Evolutionary conservation across 2,888 invertebrate genomes (phyloP).

Genomic region (Myathropa florea): DNA sequence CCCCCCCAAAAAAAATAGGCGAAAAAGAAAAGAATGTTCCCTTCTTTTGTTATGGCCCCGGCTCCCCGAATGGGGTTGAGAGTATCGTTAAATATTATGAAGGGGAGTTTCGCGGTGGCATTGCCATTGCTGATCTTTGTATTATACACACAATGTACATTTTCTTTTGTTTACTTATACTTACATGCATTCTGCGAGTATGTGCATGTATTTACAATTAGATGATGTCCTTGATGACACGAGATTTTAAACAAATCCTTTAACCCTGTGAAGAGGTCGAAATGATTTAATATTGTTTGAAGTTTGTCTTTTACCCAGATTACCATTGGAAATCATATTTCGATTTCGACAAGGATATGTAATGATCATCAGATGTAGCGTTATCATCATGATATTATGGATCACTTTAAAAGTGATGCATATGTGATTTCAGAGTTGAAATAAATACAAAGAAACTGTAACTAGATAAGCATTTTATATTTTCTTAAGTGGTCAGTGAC

Average conservation of each 20-base stretch:
- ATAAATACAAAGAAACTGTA: too few relatives aligned
- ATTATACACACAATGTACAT: neutral
- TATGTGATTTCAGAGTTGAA: too few relatives aligned
- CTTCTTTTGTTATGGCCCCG: slow-evolving; percentile 51
- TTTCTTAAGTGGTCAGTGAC: too few relatives aligned
- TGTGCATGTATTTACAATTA: neutral
- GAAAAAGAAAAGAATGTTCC: neutral
- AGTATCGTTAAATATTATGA: slow-evolving; percentile 65
- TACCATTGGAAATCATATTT: neutral
- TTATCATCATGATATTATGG: neutral
- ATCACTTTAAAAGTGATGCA: too few relatives aligned
- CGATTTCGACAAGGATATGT: neutral
- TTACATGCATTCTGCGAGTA: neutral
- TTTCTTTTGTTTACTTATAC: neutral
- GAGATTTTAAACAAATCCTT: neutral
- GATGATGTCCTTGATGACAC: neutral
- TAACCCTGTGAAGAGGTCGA: neutral
- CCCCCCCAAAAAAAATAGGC: slow-evolving; percentile 50
- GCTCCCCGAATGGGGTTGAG: slow-evolving; percentile 54
- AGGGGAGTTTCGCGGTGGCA: slow-evolving; percentile 64
- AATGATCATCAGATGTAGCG: neutral
- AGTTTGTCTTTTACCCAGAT: neutral
- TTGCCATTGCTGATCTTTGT: slow-evolving; percentile 42
- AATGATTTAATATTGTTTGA: neutral
- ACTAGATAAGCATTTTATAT: too few relatives aligned